Conservation (phyloP, 1,140 invertebrate species). For the Leptopilina boulardi region DNA sequence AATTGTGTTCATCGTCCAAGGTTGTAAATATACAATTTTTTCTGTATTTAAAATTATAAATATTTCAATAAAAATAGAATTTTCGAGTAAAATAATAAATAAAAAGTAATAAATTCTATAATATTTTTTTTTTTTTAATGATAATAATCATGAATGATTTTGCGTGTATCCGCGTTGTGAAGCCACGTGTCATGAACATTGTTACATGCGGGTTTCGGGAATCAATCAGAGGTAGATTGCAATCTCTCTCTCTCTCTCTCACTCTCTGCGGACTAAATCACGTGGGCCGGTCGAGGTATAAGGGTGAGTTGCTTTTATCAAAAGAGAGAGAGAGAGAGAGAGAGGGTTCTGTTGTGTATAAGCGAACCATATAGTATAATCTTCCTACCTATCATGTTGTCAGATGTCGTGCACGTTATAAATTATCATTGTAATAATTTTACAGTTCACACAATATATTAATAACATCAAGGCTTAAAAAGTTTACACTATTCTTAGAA, state of each 20-base stretch:
- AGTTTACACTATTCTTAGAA: too few species aligned
- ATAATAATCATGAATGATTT: not conserved
- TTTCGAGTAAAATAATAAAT: not conserved
- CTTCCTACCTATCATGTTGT: conserved; percentile 23
- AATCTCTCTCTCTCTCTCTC: conserved; percentile 44
- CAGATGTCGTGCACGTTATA: not conserved
- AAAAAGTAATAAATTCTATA: not conserved
- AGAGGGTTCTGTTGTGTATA: conserved; percentile 22
- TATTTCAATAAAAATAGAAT: not conserved
- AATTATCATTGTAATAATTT: conserved; percentile 19
- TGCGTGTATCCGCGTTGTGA: not conserved
- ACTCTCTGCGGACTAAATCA: conserved; percentile 54
- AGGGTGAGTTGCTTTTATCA: conserved; percentile 49
- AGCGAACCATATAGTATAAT: conserved; percentile 19
- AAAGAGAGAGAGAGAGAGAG: too few species aligned
- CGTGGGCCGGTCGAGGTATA: conserved; percentile 43
- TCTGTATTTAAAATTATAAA: too few species aligned
- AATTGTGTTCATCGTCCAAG: conserved; percentile 11
- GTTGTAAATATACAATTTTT: not conserved
- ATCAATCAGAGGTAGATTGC: conserved; percentile 59
- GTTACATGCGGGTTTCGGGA: conserved; percentile 50
- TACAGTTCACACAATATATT: not conserved
- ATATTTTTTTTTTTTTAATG: not conserved
- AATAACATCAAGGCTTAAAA: too few species aligned
- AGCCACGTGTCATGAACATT: conserved; percentile 33